Percentiles rank a stretch among this genome's conserved stretches.
phyloP scores from a whole-genome alignment of 2,888 invertebrate genomes.

The Clitarchus hookeri region DNA sequence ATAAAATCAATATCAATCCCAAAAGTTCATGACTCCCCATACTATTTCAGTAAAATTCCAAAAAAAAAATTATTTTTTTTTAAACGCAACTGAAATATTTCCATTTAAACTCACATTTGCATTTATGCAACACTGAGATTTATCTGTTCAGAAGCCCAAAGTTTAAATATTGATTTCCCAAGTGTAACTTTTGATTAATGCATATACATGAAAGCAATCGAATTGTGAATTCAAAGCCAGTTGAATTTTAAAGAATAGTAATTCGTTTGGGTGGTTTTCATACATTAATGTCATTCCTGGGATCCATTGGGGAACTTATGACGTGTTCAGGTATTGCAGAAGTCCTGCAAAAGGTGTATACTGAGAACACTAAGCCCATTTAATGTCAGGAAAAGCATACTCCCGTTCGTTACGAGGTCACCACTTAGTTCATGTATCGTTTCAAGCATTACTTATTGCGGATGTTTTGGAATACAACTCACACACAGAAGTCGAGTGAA shows the following conservation, averaged over 20 bases:
- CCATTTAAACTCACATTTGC: too few species aligned
- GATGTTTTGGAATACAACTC: neutral
- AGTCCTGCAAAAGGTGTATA: neutral
- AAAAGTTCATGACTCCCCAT: too few species aligned
- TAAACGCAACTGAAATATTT: too few species aligned
- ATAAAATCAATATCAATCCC: too few species aligned
- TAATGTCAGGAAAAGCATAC: neutral
- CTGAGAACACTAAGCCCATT: neutral
- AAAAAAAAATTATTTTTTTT: too few species aligned
- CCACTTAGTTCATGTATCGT: neutral
- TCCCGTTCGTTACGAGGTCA: neutral
- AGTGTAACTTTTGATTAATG: neutral
- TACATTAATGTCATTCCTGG: neutral
- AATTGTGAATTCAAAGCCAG: neutral
- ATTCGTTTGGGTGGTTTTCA: neutral
- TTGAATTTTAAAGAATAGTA: neutral
- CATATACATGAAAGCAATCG: conserved; percentile 14
- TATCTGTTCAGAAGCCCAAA: neutral
- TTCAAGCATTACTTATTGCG: neutral
- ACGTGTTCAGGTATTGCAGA: neutral
- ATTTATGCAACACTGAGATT: neutral
- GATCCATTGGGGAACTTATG: neutral
- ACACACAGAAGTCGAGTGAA: neutral
- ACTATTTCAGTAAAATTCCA: too few species aligned
- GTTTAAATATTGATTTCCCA: neutral